Percentiles rank a stretch among this genome's conserved stretches.
These are phyloP conservation scores for Spinibarbus caldwelli DNA, from an alignment of 2,797 vertebrate genomes.

Conservation along the genomic window DNA sequence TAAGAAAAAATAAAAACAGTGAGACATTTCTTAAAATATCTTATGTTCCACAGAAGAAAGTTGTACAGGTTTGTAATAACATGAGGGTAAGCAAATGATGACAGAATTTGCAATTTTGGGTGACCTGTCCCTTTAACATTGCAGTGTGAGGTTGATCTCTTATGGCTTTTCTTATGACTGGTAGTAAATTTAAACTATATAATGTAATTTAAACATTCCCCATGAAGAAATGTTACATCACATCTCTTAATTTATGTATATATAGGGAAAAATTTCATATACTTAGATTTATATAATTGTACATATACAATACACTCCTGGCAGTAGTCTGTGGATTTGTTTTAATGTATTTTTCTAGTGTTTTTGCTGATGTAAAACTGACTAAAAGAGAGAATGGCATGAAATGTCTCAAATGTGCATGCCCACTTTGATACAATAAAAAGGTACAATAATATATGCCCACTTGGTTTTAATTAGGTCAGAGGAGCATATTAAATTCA, in stretches of 20 bases:
- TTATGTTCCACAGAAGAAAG: background rate
- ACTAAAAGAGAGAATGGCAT: background rate
- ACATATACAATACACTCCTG: background rate
- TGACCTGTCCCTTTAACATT: background rate
- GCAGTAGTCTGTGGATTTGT: background rate
- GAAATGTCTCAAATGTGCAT: background rate
- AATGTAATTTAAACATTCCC: background rate
- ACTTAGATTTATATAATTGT: too few relatives aligned
- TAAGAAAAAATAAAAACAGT: background rate
- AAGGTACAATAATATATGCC: background rate
- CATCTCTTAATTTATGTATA: background rate
- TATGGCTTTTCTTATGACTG: background rate
- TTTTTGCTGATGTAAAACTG: background rate
- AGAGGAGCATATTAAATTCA: background rate
- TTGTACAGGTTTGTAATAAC: background rate
- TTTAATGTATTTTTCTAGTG: background rate
- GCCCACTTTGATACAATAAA: background rate
- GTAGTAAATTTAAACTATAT: background rate
- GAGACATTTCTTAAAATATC: background rate
- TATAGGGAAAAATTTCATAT: background rate
- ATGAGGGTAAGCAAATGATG: background rate
- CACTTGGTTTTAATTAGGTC: background rate
- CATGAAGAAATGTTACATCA: background rate
- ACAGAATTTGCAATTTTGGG: background rate
- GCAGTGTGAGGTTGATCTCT: background rate